Base-by-base conservation (phyloP, 1,140 invertebrate species). In the Samia ricini region DNA sequence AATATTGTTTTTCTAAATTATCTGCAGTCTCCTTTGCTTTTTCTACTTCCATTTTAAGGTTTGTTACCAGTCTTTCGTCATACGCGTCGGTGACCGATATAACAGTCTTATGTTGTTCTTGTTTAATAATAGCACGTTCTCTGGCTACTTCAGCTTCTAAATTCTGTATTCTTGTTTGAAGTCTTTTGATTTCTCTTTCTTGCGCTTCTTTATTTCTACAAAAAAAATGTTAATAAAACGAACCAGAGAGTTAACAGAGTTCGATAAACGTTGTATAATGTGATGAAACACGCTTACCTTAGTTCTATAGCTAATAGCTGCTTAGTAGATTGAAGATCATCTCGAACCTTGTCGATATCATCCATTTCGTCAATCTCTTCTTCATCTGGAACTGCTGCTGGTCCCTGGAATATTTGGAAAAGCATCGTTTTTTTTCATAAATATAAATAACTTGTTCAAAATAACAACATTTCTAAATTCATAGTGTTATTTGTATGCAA, bases 261-360 rank as follows among this genome's bases (percentile, higher is more conserved):
- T 5, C 1, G 18, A 50, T 50, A 50, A 18, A 19, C 20, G 6
- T 19, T 2, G 18, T 50, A 12, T 50, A 3, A 50, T 6, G n/a
- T 50, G 6, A 50, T 50, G 4, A 18, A n/a, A n/a, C n/a, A n/a
- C 7, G 20, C 18, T 21, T 77, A 90, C 89, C 89, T 93, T 65
- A 97, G 87, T 89, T 98, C 97, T 50, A 97, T 90, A 2, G 96
- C 96, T 64, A 98, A 88, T 92, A 97, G 95, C 88, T 97, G 96
- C 88, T 98, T 98, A 1, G 96, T 97, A 61, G 96, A 97, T 81
- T 97, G 96, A 36, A 98, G 91, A 84, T 97, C 97, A 74, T 98
- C 97, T 63, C 96, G 92, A n/a, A 97, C 94, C 79, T 95, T 96
- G 75, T 97, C 96, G 71, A 97, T 97, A 71, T 98, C 96, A 67